Evolutionary conservation across 2,888 invertebrate genomes (phyloP), one percentile per base, ranked within the genome.

Genomic region (Callinectes sapidus): DNA sequence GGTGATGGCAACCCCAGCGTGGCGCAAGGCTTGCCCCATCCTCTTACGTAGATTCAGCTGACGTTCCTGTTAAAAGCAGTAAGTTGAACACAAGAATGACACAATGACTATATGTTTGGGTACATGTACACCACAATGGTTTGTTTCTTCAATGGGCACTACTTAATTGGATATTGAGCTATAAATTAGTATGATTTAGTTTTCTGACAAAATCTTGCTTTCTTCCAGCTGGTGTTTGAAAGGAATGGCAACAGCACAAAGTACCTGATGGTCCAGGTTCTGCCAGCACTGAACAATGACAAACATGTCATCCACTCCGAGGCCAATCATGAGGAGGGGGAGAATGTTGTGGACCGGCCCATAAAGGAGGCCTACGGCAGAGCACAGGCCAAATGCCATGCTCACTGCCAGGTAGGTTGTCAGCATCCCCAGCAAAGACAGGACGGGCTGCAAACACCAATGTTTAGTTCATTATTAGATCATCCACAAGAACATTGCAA

Each of bases 271-370:
- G 32, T 42, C 86, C 18, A 96, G 95, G 95, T 97, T 97, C 94
- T 97, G 97, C 97, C 97, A 97, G 95, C 97, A 97, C 35, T 97
- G 97, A 96, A 97, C 97, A 96, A 98, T 97, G 0, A 98, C 97
- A 96, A 98, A 98, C 97, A 98, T 97, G 95, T 98, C 98, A 95
- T 98, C 98, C 42, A 98, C 97, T 95, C 97, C 96, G 95, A 98
- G 96, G 94, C 98, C 98, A 97, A 98, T 97, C 28, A 98, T 95
- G 93, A 98, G 96, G 96, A 98, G 98, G 10, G 98, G 98, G 94
- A 98, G 96, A 23, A 98, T 97, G 16, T 97, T 97, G 95, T 98
- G 98, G 0, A 98, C 97, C 0, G 98, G 98, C 0, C 98, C 98
- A 95, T 97, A 98, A 55, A 97, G 96, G 66, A 98, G 96, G 13